phyloP scores from a whole-genome alignment of 2,888 invertebrate species.

The Autographa pulchrina region DNA sequence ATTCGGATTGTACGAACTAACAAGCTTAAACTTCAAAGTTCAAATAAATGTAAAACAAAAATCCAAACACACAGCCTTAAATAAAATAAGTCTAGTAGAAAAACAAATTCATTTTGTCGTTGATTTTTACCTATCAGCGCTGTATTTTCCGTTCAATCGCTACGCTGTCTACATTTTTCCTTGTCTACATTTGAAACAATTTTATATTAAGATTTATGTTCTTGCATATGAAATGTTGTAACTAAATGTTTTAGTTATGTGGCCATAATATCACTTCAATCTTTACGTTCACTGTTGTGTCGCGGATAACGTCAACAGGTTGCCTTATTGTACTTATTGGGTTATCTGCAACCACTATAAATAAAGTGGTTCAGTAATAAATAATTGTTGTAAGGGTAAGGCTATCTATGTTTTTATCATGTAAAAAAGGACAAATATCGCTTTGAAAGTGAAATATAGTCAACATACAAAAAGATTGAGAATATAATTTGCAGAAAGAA shows the following conservation, averaged over 20 bases:
- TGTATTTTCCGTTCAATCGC: too few relatives aligned
- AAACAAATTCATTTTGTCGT: too few relatives aligned
- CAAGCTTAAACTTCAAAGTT: too few relatives aligned
- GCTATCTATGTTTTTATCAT: constrained; percentile 16
- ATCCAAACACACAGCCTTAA: too few relatives aligned
- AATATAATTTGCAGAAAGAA: too few relatives aligned
- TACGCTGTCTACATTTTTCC: too few relatives aligned
- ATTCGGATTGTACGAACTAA: too few relatives aligned
- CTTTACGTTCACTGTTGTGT: constrained; percentile 43
- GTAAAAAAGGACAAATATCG: constrained; percentile 7
- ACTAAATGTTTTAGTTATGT: constrained; percentile 7
- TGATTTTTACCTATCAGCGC: too few relatives aligned
- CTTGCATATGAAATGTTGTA: constrained; percentile 19
- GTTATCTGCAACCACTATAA: constrained; percentile 41
- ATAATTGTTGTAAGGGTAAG: constrained; percentile 36
- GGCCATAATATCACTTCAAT: constrained; percentile 45
- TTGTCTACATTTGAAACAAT: neutral
- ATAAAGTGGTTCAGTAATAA: constrained; percentile 40
- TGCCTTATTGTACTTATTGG: constrained; percentile 51
- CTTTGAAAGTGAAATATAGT: constrained; percentile 3
- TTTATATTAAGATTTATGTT: neutral
- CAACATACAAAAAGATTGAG: too few relatives aligned
- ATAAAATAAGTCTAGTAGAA: too few relatives aligned
- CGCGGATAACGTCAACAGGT: constrained; percentile 46
- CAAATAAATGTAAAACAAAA: too few relatives aligned